phyloP scores from a whole-genome alignment of 2,113 vertebrate species.

The Triplophysa siluroides region DNA sequence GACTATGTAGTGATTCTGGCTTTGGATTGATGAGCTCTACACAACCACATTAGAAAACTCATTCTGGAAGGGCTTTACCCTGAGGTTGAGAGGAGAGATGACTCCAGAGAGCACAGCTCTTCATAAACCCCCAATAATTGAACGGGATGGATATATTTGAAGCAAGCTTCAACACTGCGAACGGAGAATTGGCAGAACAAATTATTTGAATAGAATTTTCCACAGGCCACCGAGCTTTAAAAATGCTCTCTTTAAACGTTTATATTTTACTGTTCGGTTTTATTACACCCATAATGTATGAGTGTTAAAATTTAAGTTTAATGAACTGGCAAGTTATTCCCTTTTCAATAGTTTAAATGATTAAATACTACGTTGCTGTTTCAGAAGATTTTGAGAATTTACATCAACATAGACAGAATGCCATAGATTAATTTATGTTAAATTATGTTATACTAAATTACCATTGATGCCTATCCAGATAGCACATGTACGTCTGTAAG shows the following conservation, averaged over 20 bases:
- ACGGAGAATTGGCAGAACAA: constrained; percentile 47
- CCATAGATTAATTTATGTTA: background rate
- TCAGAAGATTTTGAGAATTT: background rate
- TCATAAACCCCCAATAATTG: constrained; percentile 64
- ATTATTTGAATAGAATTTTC: constrained; percentile 58
- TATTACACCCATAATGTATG: background rate
- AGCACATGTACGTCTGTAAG: no score
- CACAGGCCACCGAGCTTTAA: constrained; percentile 54
- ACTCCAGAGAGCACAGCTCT: constrained; percentile 56
- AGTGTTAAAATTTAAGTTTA: background rate
- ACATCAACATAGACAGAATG: background rate
- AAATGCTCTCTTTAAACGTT: constrained; percentile 56
- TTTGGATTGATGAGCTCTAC: constrained; percentile 44
- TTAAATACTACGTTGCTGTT: background rate
- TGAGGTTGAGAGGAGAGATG: constrained; percentile 57
- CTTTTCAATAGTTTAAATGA: background rate
- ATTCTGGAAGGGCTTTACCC: constrained; percentile 37
- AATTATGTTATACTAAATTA: background rate
- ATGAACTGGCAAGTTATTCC: background rate
- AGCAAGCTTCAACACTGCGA: constrained; percentile 50
- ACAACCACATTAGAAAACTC: constrained; percentile 52
- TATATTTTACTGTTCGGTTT: constrained; percentile 49
- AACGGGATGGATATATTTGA: constrained; percentile 58
- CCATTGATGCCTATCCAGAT: background rate
- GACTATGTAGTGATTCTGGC: constrained; percentile 67